phyloP scores from a whole-genome alignment of 2,888 invertebrate genomes.

The Brassicogethes aeneus region DNA sequence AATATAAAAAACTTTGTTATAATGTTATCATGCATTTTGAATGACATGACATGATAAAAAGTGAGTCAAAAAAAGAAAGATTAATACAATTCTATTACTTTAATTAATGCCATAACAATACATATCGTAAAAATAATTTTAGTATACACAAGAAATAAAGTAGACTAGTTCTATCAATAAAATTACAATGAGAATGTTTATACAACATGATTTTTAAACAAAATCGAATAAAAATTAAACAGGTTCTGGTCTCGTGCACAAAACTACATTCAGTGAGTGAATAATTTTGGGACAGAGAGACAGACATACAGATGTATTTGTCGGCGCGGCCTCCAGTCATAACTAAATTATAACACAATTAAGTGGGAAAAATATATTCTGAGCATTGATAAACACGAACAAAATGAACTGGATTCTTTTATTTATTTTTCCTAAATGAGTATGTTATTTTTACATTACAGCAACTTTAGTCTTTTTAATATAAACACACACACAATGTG shows the following conservation, averaged over 20 bases:
- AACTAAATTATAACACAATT: too few relatives aligned
- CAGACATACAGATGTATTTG: constrained; percentile 1
- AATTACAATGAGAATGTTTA: constrained; percentile 1
- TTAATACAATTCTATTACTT: constrained; percentile 12
- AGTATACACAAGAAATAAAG: constrained; percentile 19
- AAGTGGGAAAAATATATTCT: too few relatives aligned
- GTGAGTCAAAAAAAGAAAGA: constrained; percentile 8
- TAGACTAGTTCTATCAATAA: constrained; percentile 23
- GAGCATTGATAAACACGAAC: too few relatives aligned
- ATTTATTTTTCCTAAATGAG: too few relatives aligned
- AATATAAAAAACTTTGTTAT: too few relatives aligned
- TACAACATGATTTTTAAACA: neutral
- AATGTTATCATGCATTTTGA: too few relatives aligned
- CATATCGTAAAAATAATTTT: constrained; percentile 16
- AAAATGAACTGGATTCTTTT: too few relatives aligned
- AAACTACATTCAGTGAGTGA: constrained; percentile 5
- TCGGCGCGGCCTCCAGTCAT: too few relatives aligned
- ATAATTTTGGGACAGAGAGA: constrained; percentile 8
- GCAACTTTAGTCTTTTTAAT: too few relatives aligned
- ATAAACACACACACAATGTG: too few relatives aligned
- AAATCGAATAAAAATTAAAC: neutral
- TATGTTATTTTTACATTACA: too few relatives aligned
- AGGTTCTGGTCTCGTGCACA: neutral
- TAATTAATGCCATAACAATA: constrained; percentile 13
- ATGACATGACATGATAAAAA: too few relatives aligned